Conservation (phyloP, 2,888 invertebrate species). For the Chesias legatella region DNA sequence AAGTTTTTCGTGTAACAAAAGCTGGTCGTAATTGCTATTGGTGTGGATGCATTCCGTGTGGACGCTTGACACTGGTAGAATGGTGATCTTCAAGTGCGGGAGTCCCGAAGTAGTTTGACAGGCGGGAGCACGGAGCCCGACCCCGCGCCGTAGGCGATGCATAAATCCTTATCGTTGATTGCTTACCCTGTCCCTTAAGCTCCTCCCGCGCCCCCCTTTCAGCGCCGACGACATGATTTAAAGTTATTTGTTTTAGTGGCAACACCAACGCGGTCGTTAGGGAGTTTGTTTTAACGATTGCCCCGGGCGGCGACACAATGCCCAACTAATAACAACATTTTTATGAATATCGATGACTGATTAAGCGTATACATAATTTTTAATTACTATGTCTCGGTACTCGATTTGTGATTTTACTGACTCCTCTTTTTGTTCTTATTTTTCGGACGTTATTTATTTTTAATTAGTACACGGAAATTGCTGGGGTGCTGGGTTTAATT, state of each 20-base stretch:
- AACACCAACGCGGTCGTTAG: conserved; percentile 49
- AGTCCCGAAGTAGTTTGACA: conserved; percentile 10
- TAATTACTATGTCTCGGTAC: conserved; percentile 33
- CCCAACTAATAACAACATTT: conserved; percentile 37
- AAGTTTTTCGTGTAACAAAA: too few species aligned
- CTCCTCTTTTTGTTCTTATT: too few species aligned
- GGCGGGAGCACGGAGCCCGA: conserved; percentile 42
- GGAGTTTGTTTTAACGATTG: conserved; percentile 38
- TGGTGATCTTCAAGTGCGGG: conserved; percentile 2
- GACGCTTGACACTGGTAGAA: not conserved
- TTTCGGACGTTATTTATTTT: too few species aligned
- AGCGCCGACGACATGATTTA: conserved; percentile 59
- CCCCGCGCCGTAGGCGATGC: conserved; percentile 27
- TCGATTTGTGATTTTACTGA: too few species aligned
- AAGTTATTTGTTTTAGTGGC: conserved; percentile 68
- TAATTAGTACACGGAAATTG: too few species aligned
- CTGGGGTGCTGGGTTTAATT: too few species aligned
- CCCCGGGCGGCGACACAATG: conserved; percentile 51
- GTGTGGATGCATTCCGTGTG: not conserved
- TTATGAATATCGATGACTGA: conserved; percentile 41
- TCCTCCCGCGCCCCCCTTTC: conserved; percentile 41
- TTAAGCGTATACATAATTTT: conserved; percentile 41
- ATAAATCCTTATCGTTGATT: conserved; percentile 69
- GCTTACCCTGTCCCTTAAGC: conserved; percentile 48
- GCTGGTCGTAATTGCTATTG: too few species aligned